These are phyloP conservation scores for Mareca penelope DNA, from an alignment of 2,797 vertebrate species.

Conservation along the genomic window DNA sequence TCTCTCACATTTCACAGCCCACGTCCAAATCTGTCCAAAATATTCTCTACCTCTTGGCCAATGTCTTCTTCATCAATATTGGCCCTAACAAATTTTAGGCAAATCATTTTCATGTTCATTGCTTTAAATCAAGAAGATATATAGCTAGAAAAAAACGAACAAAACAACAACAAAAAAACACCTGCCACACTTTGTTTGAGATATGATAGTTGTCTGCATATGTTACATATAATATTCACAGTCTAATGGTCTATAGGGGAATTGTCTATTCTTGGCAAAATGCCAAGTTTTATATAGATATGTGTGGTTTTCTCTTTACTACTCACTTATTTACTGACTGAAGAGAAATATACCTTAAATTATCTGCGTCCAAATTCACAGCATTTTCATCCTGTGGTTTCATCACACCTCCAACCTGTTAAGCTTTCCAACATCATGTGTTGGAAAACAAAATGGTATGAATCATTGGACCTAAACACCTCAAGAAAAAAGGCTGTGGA, in stretches of 20 bases:
- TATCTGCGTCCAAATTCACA: not conserved
- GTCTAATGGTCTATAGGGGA: not conserved
- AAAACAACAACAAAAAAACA: not conserved
- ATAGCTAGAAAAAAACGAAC: not conserved
- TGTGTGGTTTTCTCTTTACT: not conserved
- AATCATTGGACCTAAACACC: not conserved
- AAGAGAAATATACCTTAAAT: not conserved
- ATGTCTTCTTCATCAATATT: not conserved
- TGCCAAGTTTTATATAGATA: not conserved
- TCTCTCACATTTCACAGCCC: rapidly evolving
- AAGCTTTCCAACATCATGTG: not conserved
- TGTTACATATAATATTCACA: not conserved
- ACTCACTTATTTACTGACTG: not conserved
- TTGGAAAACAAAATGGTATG: not conserved
- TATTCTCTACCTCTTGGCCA: not conserved
- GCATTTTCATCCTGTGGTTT: not conserved
- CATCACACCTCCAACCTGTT: not conserved
- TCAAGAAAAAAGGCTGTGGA: not conserved
- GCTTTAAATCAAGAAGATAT: not conserved
- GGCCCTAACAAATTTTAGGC: not conserved
- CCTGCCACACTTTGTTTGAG: not conserved
- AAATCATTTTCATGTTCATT: not conserved
- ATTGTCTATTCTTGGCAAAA: not conserved
- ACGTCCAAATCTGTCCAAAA: not conserved
- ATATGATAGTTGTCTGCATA: not conserved